Percentiles rank a stretch among this genome's conserved stretches.
phyloP scores from a whole-genome alignment of 2,113 vertebrate species.

The Setophaga coronata region DNA sequence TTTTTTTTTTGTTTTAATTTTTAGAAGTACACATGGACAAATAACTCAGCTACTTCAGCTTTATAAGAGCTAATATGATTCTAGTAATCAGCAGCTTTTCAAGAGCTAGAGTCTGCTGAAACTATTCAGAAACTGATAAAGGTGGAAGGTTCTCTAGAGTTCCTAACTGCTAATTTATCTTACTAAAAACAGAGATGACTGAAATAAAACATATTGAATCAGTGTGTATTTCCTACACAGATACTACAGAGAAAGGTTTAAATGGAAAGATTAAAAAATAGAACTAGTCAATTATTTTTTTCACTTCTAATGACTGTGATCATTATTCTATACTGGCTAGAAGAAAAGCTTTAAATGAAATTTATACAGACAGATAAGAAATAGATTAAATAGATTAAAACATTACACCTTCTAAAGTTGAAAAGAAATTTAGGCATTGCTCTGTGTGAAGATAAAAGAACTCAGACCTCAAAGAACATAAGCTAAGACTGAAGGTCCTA shows the following conservation, averaged over 20 bases:
- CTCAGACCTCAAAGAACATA: neutral
- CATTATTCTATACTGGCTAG: neutral
- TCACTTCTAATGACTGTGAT: neutral
- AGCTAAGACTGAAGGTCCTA: neutral
- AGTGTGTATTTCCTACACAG: neutral
- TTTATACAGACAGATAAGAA: neutral
- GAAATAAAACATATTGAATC: neutral
- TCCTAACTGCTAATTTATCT: neutral
- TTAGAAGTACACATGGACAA: neutral
- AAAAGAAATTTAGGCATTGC: neutral
- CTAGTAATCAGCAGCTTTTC: neutral
- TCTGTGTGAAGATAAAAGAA: neutral
- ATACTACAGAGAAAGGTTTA: neutral
- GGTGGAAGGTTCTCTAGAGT: neutral
- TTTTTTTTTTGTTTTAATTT: neutral
- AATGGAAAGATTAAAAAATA: neutral
- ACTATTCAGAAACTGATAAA: neutral
- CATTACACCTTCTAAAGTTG: neutral
- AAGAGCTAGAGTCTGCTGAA: neutral
- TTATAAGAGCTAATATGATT: neutral
- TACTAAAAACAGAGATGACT: neutral
- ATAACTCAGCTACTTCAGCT: neutral
- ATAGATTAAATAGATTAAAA: neutral
- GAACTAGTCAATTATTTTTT: neutral
- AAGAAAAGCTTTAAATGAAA: neutral